Base-by-base conservation (phyloP, 2,888 invertebrate species). In the Eubasilissa splendida region DNA sequence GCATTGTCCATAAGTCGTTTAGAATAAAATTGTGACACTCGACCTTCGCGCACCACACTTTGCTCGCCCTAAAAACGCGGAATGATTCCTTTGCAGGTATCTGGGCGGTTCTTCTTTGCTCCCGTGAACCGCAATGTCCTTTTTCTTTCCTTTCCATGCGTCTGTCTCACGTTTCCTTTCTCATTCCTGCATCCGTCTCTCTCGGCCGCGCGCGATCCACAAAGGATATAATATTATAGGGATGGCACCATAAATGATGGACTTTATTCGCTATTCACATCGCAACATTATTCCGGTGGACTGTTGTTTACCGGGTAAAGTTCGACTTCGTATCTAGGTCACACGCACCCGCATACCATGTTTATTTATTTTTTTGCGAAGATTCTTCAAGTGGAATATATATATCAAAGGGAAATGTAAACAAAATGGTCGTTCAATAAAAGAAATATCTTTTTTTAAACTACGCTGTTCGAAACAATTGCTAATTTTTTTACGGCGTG, bases 231-330 rank as follows among this genome's bases (percentile, higher is more conserved):
- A n/a, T 9, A 8, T 4, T 8, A 58, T 4, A 58, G 11, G n/a
- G 11, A 58, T n/a, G 58, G 58, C 58, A 58, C 8, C 58, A 10
- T 58, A 58, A 58, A 58, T 58, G 58, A 10, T 8, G n/a, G 58
- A 58, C n/a, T 58, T 58, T 58, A 58, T 58, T 58, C 58, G 58
- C 58, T 58, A 8, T n/a, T n/a, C 58, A 4, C n/a, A n/a, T 58
- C 58, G 4, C n/a, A 4, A 4, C n/a, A 58, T 58, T 58, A 58
- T 58, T 11, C n/a, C n/a, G n/a, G n/a, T 8, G n/a, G 58, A 58
- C 58, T 11, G 4, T 58, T 58, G 58, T 58, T 58, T 58, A 58
- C 58, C 8, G 11, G n/a, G 58, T 9, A 58, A n/a, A 3, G 8
- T 58, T 58, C 58, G 58, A 7, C 8, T 58, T 3, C 8, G 58